phyloP scores from a whole-genome alignment of 2,113 vertebrate species.

The Limnothrissa miodon region DNA sequence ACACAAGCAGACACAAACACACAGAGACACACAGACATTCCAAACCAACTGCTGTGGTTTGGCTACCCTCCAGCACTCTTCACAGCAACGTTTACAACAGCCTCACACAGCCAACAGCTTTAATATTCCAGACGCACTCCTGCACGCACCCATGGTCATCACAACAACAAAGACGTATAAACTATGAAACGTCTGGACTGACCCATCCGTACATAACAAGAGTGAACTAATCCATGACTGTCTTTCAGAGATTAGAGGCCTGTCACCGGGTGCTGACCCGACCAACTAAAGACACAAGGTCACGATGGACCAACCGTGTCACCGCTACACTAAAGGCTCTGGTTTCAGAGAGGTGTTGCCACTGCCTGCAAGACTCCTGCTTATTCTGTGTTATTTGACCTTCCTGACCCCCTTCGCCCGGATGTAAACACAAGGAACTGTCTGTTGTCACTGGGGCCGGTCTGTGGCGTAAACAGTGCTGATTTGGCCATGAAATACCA shows the following conservation, averaged over 20 bases:
- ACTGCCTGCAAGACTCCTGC: not conserved
- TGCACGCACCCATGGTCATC: not conserved
- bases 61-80: not conserved
- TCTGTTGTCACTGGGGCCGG: not conserved
- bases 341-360: not conserved
- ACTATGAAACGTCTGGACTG: not conserved
- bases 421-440: constrained; percentile 1
- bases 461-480: not conserved
- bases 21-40: not conserved
- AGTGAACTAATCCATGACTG: not conserved
- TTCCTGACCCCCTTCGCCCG: not conserved
- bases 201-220: not conserved
- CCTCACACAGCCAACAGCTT: not conserved
- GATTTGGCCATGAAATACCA: constrained; percentile 3
- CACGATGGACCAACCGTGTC: not conserved
- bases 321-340: not conserved
- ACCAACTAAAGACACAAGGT: not conserved
- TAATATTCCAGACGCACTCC: not conserved
- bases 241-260: not conserved
- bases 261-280: not conserved
- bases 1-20: not conserved
- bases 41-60: constrained; percentile 10
- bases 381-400: not conserved
- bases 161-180: not conserved
- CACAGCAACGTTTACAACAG: not conserved